phyloP scores from a whole-genome alignment of 2,113 vertebrate species.

The Platichthys flesus region DNA sequence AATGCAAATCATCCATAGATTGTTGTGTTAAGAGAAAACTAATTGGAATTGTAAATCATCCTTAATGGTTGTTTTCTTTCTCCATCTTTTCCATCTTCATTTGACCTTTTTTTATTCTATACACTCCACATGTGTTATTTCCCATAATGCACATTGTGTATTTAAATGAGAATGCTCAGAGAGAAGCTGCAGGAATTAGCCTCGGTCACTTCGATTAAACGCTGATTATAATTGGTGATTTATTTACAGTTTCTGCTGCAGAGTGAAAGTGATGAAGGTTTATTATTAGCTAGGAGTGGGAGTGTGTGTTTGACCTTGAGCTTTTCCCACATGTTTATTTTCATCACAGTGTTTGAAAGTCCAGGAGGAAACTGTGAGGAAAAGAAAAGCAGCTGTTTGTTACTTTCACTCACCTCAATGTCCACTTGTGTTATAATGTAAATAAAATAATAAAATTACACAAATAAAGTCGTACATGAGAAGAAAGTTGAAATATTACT shows the following conservation, averaged over 20 bases:
- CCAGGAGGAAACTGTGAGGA: neutral
- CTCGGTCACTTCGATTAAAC: neutral
- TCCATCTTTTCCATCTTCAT: conserved; percentile 3
- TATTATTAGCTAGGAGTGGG: conserved; percentile 10
- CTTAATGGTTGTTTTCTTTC: neutral
- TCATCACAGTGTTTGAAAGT: neutral
- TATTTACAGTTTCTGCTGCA: conserved; percentile 3
- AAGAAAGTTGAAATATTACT: too few relatives aligned
- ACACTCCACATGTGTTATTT: neutral
- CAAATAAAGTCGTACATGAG: too few relatives aligned
- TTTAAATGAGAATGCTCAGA: too few relatives aligned
- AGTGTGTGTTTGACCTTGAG: conserved; percentile 26
- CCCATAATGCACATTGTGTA: neutral
- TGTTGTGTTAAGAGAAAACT: neutral
- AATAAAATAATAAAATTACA: too few relatives aligned
- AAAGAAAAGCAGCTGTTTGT: neutral
- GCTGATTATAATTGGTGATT: conserved; percentile 38
- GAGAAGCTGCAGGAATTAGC: too few relatives aligned
- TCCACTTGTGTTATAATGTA: too few relatives aligned
- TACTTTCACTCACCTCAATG: too few relatives aligned
- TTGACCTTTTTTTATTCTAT: conserved; percentile 28
- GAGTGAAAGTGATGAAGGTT: conserved; percentile 6
- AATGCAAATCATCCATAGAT: neutral
- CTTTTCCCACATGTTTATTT: conserved; percentile 27
- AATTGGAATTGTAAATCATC: conserved; percentile 31